Conservation (phyloP, 2,113 vertebrate genomes). For the Apistogramma diplotaenia region DNA sequence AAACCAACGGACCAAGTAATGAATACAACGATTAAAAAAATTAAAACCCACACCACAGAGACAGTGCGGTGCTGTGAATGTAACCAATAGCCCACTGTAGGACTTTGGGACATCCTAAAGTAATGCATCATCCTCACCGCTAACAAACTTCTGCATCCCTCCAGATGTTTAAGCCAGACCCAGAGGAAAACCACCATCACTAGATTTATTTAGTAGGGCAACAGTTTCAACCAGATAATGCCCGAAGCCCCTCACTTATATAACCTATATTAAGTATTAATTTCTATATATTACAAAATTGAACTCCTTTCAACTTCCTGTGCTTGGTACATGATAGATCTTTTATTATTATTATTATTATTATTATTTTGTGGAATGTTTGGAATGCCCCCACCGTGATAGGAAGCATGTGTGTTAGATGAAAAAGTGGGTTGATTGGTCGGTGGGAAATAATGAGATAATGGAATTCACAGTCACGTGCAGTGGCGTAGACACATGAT, state of each 20-base stretch:
- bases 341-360: not conserved
- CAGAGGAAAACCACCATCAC: too few relatives aligned
- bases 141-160: not conserved
- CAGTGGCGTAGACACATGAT: conserved; percentile 6
- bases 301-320: not conserved
- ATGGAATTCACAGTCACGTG: conserved; percentile 46
- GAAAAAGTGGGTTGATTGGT: conserved; percentile 29
- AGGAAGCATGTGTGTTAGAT: conserved; percentile 67
- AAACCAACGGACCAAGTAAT: not conserved
- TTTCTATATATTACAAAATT: not conserved
- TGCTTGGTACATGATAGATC: conserved; percentile 21
- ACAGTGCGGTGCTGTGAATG: not conserved
- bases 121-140: not conserved
- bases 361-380: conserved; percentile 25
- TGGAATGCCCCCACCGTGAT: conserved; percentile 63
- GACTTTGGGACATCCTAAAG: not conserved
- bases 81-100: not conserved
- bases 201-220: not conserved
- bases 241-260: not conserved
- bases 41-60: not conserved
- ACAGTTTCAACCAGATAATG: not conserved
- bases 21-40: not conserved
- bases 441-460: conserved; percentile 48
- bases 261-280: not conserved
- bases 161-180: not conserved